Evolutionary conservation across 2,888 invertebrate species (phyloP), one percentile per base, ranked within the genome.

Genomic region (Gymnosoma rotundatum): DNA sequence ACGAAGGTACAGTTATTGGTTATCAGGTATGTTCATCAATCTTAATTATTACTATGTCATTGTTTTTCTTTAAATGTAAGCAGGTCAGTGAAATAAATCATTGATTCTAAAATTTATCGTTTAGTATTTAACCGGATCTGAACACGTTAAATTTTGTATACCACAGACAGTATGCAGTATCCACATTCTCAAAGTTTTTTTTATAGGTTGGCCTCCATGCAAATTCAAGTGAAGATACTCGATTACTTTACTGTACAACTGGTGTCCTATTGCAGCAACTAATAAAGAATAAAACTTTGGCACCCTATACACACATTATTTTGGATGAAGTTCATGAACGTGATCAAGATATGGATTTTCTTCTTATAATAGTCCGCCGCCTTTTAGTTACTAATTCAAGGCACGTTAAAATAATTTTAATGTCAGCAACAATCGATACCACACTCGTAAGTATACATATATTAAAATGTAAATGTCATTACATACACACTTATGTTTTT

Each of bases 281-380:
- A 89, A 95, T 98, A 32, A 90, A 90, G 20, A 89, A 93, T 0
- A 97, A 96, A 90, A 94, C 94, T 32, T 93, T 98, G 93, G 94
- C 94, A 61, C 94, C 95, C 81, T 98, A 94, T 89, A 97, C 98
- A 0, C 99, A 99, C 90, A 94, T 99, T 45, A 95, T 98, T 81
- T 93, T 99, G 8, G 98, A 98, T 90, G 98, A 99, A 93, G 96
- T 98, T 0, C 98, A 99, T 89, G 99, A 99, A 91, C 93, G 99
- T 45, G 96, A 97, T 87, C 95, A 97, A 90, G 97, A 98, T 25
- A 97, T 98, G 94, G 99, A 99, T 90, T 98, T 99, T 90, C 92
- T 97, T 1, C 91, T 99, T 20, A 93, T 98, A 14, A 93, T 99
- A 10, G 95, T 98, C 0, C 95, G 96, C 83, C 96, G 96, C 88